Evolutionary conservation across 2,113 vertebrate genomes (phyloP).

Genomic region (Oncorhynchus mykiss): DNA sequence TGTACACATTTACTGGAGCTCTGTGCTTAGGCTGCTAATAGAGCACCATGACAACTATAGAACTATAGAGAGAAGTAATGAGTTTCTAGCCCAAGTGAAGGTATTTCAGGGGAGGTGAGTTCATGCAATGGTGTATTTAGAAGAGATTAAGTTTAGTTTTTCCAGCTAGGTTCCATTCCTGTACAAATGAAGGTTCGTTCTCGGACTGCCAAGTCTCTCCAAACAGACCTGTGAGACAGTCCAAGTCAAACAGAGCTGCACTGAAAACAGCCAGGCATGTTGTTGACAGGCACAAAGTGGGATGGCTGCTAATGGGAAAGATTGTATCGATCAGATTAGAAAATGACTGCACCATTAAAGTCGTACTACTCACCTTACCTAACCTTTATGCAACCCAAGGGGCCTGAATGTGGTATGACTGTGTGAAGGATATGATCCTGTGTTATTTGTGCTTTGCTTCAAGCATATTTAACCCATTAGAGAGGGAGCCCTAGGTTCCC

Average conservation of each 20-base stretch:
- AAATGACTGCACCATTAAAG: background rate
- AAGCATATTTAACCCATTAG: no score
- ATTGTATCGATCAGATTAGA: background rate
- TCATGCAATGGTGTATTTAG: no score
- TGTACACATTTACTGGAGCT: no score
- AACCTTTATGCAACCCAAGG: constrained; percentile 21
- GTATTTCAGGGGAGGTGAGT: no score
- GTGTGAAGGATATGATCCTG: no score
- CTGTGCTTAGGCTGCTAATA: no score
- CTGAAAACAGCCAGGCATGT: background rate
- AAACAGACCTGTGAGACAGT: background rate
- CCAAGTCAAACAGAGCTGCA: background rate
- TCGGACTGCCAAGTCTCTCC: background rate
- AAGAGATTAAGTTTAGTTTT: background rate
- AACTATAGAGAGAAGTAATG: no score
- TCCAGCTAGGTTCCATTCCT: background rate
- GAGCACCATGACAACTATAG: no score
- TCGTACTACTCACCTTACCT: background rate
- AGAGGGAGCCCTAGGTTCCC: no score
- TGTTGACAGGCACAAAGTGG: background rate
- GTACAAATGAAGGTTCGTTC: background rate
- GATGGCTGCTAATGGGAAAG: background rate
- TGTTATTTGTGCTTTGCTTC: no score
- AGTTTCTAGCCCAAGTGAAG: no score
- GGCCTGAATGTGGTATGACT: no score